Conservation (phyloP, 1,140 invertebrate genomes). For the Muscidifurax raptorellus region DNA sequence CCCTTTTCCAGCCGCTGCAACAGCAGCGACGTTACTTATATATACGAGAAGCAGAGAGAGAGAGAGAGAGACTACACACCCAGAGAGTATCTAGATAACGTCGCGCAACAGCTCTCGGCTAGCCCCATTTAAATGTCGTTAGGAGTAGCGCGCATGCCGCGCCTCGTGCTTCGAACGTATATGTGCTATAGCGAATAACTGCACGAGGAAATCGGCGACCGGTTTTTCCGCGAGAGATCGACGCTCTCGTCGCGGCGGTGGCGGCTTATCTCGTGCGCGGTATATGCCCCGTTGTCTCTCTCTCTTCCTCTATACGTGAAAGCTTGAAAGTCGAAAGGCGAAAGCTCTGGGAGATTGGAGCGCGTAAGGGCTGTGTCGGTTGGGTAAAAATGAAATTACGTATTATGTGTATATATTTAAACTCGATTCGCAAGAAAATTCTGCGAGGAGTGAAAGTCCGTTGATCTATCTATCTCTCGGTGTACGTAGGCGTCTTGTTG, state of each 20-base stretch:
- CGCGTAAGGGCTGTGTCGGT: neutral
- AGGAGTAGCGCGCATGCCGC: slow-evolving; percentile 20
- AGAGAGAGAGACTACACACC: neutral
- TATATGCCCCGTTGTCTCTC: neutral
- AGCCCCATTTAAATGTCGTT: slow-evolving; percentile 62
- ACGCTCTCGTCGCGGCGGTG: slow-evolving; percentile 31
- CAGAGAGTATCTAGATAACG: slow-evolving; percentile 52
- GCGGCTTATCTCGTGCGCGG: slow-evolving; percentile 28
- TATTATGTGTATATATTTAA: too few relatives aligned
- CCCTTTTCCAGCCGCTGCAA: slow-evolving; percentile 11
- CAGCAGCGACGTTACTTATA: slow-evolving; percentile 37
- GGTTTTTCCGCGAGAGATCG: slow-evolving; percentile 47
- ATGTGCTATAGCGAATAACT: slow-evolving; percentile 26
- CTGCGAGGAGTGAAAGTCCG: neutral
- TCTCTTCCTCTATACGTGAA: neutral
- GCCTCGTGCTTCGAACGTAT: slow-evolving; percentile 2
- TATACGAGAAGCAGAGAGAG: slow-evolving; percentile 42
- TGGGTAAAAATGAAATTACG: too few relatives aligned
- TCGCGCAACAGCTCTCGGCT: slow-evolving; percentile 50
- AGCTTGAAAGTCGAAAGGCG: too few relatives aligned
- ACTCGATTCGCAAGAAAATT: too few relatives aligned
- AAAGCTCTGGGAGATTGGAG: neutral
- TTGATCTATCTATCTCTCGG: neutral
- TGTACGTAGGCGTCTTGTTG: neutral
- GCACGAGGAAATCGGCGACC: slow-evolving; percentile 49